Conservation (phyloP, 2,113 vertebrate species). For the Rhinoptilus africanus region DNA sequence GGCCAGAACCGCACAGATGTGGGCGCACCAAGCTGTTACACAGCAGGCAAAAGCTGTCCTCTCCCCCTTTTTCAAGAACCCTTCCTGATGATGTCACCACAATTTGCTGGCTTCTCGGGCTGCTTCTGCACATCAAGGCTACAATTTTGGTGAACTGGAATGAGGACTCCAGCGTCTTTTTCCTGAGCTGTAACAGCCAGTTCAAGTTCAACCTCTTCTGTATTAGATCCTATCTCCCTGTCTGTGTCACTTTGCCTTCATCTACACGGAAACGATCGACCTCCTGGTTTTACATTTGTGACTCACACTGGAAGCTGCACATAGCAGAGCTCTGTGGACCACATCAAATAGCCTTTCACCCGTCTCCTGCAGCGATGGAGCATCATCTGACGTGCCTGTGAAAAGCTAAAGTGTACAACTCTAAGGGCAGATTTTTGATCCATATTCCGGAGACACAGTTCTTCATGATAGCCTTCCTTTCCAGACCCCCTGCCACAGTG, state of each 20-base stretch:
- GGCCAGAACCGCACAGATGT: background rate
- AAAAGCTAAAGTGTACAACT: background rate
- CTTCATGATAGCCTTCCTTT: background rate
- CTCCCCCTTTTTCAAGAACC: background rate
- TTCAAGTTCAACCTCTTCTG: background rate
- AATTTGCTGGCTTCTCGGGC: background rate
- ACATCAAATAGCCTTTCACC: background rate
- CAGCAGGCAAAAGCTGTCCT: background rate
- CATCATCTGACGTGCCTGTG: background rate
- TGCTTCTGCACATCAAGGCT: background rate
- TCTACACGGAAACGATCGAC: background rate
- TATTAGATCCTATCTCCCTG: background rate
- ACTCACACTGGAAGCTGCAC: background rate
- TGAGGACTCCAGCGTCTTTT: background rate
- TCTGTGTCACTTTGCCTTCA: background rate
- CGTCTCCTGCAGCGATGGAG: background rate
- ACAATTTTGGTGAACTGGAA: background rate
- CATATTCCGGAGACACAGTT: background rate
- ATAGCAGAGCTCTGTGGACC: background rate
- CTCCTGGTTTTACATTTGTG: background rate
- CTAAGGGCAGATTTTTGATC: background rate
- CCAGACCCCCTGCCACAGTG: background rate
- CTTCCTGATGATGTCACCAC: background rate
- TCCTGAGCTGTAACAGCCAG: background rate
- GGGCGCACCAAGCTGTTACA: background rate